Conservation (phyloP, 2,888 invertebrate genomes). For the Phania funesta region DNA sequence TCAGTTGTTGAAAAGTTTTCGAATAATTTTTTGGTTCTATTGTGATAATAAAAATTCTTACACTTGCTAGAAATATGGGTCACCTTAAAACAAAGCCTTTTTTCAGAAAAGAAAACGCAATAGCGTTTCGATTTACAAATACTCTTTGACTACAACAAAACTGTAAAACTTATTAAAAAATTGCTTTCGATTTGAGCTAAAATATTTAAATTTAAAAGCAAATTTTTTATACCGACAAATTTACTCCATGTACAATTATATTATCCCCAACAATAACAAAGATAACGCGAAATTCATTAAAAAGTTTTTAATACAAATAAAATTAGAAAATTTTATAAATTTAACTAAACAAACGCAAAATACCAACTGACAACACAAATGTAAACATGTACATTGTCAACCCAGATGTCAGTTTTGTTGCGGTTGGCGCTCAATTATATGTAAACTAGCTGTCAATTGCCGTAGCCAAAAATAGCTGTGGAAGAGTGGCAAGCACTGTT, state of each 20-base stretch:
- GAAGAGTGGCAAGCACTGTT: not conserved
- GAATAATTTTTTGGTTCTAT: no score
- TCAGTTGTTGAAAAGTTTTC: no score
- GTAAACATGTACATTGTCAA: conserved; percentile 69
- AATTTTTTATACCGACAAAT: not conserved
- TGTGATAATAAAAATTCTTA: no score
- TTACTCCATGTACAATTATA: not conserved
- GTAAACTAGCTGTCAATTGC: conserved; percentile 65
- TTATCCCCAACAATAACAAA: not conserved
- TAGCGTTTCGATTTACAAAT: no score
- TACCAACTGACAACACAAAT: conserved; percentile 42
- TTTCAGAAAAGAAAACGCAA: no score
- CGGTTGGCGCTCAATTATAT: conserved; percentile 66
- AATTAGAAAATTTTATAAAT: conserved; percentile 2
- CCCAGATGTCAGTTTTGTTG: conserved; percentile 68
- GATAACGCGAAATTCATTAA: not conserved
- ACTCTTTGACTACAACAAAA: no score
- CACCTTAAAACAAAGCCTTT: no score
- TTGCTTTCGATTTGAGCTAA: not conserved
- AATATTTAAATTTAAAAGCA: not conserved
- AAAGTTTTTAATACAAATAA: not conserved
- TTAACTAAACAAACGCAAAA: not conserved
- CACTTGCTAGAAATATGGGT: no score
- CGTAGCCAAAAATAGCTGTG: conserved; percentile 34
- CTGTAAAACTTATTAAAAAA: no score